A percentile compares a stretch with the other conserved stretches of the same genome.
These are phyloP conservation scores for Mesocricetus auratus DNA, from an alignment of 2,113 vertebrate genomes.

Conservation along the genomic window DNA sequence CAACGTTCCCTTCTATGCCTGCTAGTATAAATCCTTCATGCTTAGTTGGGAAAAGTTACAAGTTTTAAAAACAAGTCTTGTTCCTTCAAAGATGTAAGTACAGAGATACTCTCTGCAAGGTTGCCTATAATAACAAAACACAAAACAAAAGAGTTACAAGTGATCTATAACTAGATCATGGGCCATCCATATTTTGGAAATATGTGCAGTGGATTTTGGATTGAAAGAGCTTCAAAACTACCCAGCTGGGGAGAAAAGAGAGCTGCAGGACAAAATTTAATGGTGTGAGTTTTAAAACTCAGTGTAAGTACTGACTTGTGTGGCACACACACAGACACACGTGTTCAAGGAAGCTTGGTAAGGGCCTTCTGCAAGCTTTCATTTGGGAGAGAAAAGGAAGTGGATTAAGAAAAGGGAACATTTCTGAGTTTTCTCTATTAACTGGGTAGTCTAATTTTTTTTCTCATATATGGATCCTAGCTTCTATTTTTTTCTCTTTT, in stretches of 20 bases:
- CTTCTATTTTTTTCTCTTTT: too few relatives aligned
- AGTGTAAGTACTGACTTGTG: not conserved
- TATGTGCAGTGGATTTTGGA: not conserved
- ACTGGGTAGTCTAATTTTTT: not conserved
- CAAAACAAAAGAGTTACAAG: not conserved
- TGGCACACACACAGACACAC: not conserved
- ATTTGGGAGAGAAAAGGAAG: not conserved
- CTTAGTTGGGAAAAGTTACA: not conserved
- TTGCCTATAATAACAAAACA: not conserved
- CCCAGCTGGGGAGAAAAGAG: not conserved
- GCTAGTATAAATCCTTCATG: not conserved
- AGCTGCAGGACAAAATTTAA: constrained; percentile 6
- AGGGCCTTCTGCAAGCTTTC: not conserved
- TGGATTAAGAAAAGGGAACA: not conserved
- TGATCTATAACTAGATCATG: constrained; percentile 38
- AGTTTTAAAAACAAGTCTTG: not conserved
- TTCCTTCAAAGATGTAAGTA: not conserved
- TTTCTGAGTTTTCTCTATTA: not conserved
- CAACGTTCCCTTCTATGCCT: not conserved
- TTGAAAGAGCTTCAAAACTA: constrained; percentile 15
- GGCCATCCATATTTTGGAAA: not conserved
- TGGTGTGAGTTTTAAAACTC: not conserved
- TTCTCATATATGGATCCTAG: too few relatives aligned
- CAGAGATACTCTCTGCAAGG: not conserved
- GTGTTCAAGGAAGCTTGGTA: not conserved